Conservation (phyloP, 2,113 vertebrate genomes). For the Campylomormyrus tamandua region DNA sequence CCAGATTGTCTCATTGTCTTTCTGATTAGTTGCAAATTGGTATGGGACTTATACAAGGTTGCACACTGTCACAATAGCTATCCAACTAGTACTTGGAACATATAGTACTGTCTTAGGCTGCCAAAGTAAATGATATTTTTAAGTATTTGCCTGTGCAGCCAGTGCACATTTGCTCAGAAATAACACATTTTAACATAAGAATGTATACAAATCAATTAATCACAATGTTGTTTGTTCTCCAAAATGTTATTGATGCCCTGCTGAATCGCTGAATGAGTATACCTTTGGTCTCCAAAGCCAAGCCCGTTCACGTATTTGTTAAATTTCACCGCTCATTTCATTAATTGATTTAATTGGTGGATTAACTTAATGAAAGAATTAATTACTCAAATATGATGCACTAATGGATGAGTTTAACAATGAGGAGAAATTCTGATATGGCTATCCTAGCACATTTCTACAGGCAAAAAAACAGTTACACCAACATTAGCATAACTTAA, state of each 20-base stretch:
- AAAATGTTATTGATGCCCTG: neutral
- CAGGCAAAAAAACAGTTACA: neutral
- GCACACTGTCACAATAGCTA: neutral
- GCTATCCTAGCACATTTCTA: neutral
- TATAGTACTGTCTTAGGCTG: neutral
- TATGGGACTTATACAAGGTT: neutral
- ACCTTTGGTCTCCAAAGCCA: neutral
- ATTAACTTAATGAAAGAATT: neutral
- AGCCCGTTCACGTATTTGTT: neutral
- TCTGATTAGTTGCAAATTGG: neutral
- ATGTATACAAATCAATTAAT: neutral
- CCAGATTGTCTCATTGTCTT: neutral
- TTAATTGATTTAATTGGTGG: neutral
- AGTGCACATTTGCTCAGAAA: neutral
- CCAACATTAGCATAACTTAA: neutral
- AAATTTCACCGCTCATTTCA: neutral
- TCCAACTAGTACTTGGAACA: neutral
- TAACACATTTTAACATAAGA: neutral
- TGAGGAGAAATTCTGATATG: neutral
- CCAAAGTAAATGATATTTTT: neutral
- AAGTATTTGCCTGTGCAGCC: neutral
- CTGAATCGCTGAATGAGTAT: neutral
- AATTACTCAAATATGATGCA: neutral
- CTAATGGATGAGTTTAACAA: neutral
- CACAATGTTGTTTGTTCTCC: neutral